Conservation (phyloP, 2,113 vertebrate species). For the Callospermophilus lateralis region DNA sequence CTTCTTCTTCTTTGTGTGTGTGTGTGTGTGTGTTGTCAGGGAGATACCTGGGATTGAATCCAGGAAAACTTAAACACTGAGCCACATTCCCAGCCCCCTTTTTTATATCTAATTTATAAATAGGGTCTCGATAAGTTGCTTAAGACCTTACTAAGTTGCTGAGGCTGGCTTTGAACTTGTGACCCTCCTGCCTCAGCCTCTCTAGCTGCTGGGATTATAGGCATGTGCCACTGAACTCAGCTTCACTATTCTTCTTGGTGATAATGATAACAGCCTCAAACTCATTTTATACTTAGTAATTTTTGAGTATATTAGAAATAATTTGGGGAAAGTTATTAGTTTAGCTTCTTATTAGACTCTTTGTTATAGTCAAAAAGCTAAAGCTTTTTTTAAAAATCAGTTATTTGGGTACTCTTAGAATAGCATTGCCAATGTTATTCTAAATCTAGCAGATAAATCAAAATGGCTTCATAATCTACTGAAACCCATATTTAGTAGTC, state of each 20-base stretch:
- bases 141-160: not conserved
- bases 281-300: not conserved
- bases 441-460: not conserved
- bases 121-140: not conserved
- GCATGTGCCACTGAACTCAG: not conserved
- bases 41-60: not conserved
- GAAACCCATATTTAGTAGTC: not conserved
- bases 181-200: not conserved
- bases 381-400: not conserved
- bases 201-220: not conserved
- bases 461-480: not conserved
- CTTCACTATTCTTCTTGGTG: not conserved
- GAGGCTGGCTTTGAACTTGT: not conserved
- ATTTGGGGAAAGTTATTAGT: constrained; percentile 6
- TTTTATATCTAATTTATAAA: not conserved
- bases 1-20: too few species aligned
- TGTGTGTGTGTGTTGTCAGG: too few species aligned
- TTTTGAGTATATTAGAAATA: not conserved
- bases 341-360: not conserved
- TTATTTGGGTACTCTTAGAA: not conserved
- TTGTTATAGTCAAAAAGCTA: not conserved
- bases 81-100: not conserved
- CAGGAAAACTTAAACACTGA: too few species aligned
- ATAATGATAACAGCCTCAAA: not conserved
- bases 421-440: not conserved